These are phyloP conservation scores for Trididemnum nubilum DNA, from an alignment of 23 tunicate genomes.

Conservation along the genomic window DNA sequence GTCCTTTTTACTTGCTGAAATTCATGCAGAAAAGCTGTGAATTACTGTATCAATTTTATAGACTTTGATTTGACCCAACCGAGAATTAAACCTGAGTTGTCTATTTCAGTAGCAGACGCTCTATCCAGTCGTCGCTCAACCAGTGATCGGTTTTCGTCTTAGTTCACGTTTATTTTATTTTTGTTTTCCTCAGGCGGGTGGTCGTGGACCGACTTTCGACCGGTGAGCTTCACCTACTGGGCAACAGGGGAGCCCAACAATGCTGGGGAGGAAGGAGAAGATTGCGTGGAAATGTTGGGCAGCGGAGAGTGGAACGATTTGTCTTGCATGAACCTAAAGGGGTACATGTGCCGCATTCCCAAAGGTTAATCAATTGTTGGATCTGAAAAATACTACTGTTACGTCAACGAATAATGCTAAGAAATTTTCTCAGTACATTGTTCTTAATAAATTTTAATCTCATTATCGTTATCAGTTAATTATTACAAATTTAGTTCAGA, in stretches of 20 bases:
- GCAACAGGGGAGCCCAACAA: slow-evolving; percentile 89
- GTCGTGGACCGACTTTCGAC: slow-evolving; percentile 84
- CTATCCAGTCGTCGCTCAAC: neutral
- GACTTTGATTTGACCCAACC: no score
- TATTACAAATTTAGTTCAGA: no score
- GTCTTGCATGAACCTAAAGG: slow-evolving; percentile 39
- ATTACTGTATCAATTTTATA: no score
- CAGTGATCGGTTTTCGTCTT: neutral
- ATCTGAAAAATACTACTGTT: no score
- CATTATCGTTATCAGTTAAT: neutral
- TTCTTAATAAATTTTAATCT: neutral
- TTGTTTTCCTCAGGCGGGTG: slow-evolving; percentile 56
- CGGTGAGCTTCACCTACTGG: slow-evolving; percentile 85
- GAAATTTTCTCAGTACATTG: no score
- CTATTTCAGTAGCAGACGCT: no score
- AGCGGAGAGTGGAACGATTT: slow-evolving; percentile 89
- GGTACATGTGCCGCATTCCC: slow-evolving; percentile 88
- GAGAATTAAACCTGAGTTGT: no score
- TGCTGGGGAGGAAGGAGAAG: slow-evolving; percentile 63
- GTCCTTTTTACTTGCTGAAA: no score
- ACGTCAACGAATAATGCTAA: neutral
- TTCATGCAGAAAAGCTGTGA: no score
- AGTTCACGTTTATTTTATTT: neutral
- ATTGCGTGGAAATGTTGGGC: slow-evolving; percentile 88
- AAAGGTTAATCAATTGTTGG: slow-evolving; percentile 44